Conservation (phyloP, 2,113 vertebrate genomes). For the Eleginops maclovinus region DNA sequence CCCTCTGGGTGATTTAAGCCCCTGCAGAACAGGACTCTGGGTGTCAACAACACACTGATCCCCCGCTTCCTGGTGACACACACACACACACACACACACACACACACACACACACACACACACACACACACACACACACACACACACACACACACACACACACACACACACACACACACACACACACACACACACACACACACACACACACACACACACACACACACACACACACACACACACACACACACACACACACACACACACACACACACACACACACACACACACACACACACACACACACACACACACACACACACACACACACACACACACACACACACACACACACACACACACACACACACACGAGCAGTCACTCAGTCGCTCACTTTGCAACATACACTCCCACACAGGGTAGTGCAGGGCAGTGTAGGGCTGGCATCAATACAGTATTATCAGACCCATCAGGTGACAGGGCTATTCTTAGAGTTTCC, state of each 20-base stretch:
- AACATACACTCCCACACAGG: slow-evolving; percentile 50
- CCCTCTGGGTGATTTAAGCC: slow-evolving; percentile 55
- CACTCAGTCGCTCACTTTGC: slow-evolving; percentile 40
- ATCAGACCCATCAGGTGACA: slow-evolving; percentile 79
- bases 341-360: slow-evolving; percentile 17
- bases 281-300: slow-evolving; percentile 12
- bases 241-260: slow-evolving; percentile 17
- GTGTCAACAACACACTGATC: slow-evolving; percentile 64
- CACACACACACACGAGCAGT: slow-evolving; percentile 42
- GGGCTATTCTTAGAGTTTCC: slow-evolving; percentile 82
- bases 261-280: slow-evolving; percentile 30
- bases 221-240: slow-evolving; percentile 37
- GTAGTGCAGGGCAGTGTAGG: slow-evolving; percentile 35
- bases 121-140: slow-evolving; percentile 31
- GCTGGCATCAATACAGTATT: slow-evolving; percentile 73
- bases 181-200: slow-evolving; percentile 20
- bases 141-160: slow-evolving; percentile 28
- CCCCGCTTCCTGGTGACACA: slow-evolving; percentile 40
- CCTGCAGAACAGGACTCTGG: slow-evolving; percentile 60
- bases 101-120: not conserved
- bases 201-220: slow-evolving; percentile 3
- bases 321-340: slow-evolving; percentile 37
- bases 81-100: slow-evolving; percentile 16
- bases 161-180: slow-evolving; percentile 31
- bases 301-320: slow-evolving; percentile 9